Evolutionary conservation across 2,888 invertebrate genomes (phyloP).

Genomic region (Malthinus seriepunctatus): DNA sequence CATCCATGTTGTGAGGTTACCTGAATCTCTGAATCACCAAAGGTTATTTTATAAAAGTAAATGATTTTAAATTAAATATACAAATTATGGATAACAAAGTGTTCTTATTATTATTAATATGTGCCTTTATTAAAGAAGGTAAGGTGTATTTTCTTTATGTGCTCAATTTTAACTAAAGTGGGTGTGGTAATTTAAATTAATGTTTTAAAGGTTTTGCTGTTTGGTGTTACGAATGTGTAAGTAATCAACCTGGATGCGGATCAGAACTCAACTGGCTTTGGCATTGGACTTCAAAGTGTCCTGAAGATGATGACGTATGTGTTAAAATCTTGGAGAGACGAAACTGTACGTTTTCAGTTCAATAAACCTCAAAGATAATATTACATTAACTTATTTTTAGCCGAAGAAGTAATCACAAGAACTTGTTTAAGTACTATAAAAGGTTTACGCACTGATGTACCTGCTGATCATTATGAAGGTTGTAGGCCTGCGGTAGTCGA

Average conservation of each 20-base stretch:
- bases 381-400: conserved; percentile 55
- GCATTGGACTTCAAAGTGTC: conserved; percentile 79
- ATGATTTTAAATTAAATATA: too few relatives aligned
- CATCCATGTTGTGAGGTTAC: too few relatives aligned
- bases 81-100: not conserved
- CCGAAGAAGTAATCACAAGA: conserved; percentile 77
- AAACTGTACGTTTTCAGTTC: conserved; percentile 66
- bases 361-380: conserved; percentile 3
- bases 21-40: too few relatives aligned
- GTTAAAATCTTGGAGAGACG: conserved; percentile 85
- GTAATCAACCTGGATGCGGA: conserved; percentile 87
- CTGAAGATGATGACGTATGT: conserved; percentile 83
- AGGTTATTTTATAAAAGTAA: too few relatives aligned
- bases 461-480: conserved; percentile 90
- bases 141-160: not conserved
- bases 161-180: not conserved
- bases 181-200: conserved; percentile 1
- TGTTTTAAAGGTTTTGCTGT: conserved; percentile 60
- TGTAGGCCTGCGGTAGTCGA: conserved; percentile 81
- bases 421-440: conserved; percentile 82
- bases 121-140: conserved; percentile 2
- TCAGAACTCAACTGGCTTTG: conserved; percentile 81
- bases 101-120: not conserved
- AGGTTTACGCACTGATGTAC: conserved; percentile 81
- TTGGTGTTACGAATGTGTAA: conserved; percentile 89